phyloP scores from a whole-genome alignment of 2,797 vertebrate species.

The Pseudomugil tenellus region DNA sequence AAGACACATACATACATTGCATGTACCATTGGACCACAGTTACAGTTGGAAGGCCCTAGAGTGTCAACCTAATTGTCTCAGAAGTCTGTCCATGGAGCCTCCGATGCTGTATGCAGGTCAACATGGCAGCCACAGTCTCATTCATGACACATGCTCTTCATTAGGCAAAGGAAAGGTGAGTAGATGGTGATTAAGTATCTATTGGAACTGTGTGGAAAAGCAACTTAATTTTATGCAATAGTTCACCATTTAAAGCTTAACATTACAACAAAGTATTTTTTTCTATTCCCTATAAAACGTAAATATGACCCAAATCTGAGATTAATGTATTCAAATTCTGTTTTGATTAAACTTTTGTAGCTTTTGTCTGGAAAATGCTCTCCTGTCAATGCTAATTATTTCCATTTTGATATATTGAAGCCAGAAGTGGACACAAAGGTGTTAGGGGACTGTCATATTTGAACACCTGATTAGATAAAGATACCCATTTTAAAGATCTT shows the following conservation, averaged over 20 bases:
- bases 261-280: neutral
- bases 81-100: constrained; percentile 58
- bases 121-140: constrained; percentile 51
- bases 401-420: neutral
- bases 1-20: constrained; percentile 42
- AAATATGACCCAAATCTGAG: neutral
- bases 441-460: neutral
- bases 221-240: neutral
- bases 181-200: neutral
- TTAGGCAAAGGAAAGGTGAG: constrained; percentile 19
- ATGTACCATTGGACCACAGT: constrained; percentile 36
- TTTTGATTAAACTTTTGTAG: no score
- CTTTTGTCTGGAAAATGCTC: neutral
- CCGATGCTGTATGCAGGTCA: constrained; percentile 64
- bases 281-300: neutral
- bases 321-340: no score
- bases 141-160: constrained; percentile 28
- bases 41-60: constrained; percentile 59
- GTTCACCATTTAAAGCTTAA: neutral
- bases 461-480: neutral
- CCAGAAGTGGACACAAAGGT: neutral
- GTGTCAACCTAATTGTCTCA: constrained; percentile 72
- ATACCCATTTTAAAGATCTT: neutral
- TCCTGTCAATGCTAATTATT: neutral
- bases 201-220: neutral